Evolutionary conservation across 2,888 invertebrate species (phyloP), one percentile per base, ranked within the genome.

Genomic region (Macrophya annulata): DNA sequence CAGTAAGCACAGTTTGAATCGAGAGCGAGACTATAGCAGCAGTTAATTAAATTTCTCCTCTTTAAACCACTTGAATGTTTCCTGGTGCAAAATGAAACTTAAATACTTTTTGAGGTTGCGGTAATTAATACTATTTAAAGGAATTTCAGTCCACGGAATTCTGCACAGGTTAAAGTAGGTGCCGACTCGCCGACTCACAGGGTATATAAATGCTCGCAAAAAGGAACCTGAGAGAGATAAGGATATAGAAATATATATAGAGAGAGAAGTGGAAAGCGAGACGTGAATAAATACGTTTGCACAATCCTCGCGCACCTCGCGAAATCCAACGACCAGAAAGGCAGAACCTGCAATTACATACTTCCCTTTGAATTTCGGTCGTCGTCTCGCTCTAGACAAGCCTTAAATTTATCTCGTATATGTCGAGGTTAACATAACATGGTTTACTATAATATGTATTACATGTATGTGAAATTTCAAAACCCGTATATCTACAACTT

Each of bases 311-410:
- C 21, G 72, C 45, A 74, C 72, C 25, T 74, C 45, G 72, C 72
- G 45, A 74, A 31, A 74, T 74, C 45, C 45, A 43, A 72, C 72
- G 9, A 72, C 72, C 72, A 72, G 17, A 72, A 45, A 72, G 72
- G 72, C 72, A 43, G 45, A 72, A 72, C 72, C 72, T 72, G 72
- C 72, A 72, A 72, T 72, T 72, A 43, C 43, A 72, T 37, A 68
- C 68, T 31, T 68, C 68, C 68, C 68, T 68, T 68, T 68, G 31
- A 68, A 15, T 68, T 25, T 68, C 68, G 37, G 68, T 37, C 31
- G 5, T 68, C 37, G 68, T 37, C 68, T 68, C 68, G 68, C 68
- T 68, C 68, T 68, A 68, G 31, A 68, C 68, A 37, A 37, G 68
- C 68, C 37, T 68, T 68, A 37, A 68, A 68, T 68, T 68, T 68